A percentile compares a stretch with the other conserved stretches of the same genome.
phyloP scores from a whole-genome alignment of 2,113 vertebrate species.

The Danionella cerebrum region DNA sequence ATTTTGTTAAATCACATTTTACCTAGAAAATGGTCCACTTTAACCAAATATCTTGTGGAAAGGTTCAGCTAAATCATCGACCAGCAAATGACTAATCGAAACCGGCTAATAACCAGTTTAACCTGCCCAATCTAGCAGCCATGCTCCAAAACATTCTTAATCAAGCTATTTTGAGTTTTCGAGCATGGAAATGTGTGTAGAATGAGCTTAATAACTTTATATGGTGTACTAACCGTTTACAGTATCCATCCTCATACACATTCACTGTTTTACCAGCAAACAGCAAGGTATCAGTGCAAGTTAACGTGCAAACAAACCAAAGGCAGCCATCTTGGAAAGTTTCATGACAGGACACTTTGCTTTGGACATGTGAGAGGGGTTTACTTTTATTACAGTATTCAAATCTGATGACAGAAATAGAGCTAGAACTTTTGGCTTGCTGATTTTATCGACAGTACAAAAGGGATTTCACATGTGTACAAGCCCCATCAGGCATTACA shows the following conservation, averaged over 20 bases:
- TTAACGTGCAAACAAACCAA: constrained; percentile 23
- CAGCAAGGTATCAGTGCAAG: constrained; percentile 14
- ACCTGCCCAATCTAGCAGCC: too few relatives aligned
- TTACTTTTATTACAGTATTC: neutral
- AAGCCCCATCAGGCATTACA: neutral
- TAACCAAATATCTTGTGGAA: too few relatives aligned
- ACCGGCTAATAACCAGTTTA: too few relatives aligned
- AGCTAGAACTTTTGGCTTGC: constrained; percentile 1
- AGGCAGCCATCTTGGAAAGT: constrained; percentile 5
- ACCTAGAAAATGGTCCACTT: too few relatives aligned
- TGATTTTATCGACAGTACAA: neutral
- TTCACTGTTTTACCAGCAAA: constrained; percentile 29
- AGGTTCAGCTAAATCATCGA: too few relatives aligned
- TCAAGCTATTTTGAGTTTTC: too few relatives aligned
- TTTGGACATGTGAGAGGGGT: constrained; percentile 31
- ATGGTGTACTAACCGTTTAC: too few relatives aligned
- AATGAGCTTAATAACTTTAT: neutral
- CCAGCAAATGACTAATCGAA: too few relatives aligned
- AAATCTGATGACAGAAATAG: neutral
- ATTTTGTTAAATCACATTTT: too few relatives aligned
- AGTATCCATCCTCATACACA: constrained; percentile 1
- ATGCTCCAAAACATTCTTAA: too few relatives aligned
- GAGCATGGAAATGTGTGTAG: neutral
- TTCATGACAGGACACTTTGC: neutral
- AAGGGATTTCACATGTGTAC: neutral